Evolutionary conservation across 2,113 vertebrate species (phyloP).

Genomic region (Nothocercus nigrocapillus): DNA sequence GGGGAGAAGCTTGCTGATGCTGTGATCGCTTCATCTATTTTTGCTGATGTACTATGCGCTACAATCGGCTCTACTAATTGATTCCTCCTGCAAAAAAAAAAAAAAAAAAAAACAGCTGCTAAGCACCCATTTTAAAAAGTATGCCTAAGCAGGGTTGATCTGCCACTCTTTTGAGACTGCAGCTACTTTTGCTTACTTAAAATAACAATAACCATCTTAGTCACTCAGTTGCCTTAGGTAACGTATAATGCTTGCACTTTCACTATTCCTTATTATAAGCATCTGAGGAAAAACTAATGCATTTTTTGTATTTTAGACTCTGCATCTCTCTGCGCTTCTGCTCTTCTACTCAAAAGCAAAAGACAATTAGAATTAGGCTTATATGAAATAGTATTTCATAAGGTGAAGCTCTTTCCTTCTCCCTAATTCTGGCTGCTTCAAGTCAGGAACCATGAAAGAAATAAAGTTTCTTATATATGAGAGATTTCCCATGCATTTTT

Average conservation of each 20-base stretch:
- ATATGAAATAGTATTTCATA: not conserved
- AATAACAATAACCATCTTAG: slow-evolving; percentile 50
- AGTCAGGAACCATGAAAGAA: not conserved
- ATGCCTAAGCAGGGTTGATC: slow-evolving; percentile 26
- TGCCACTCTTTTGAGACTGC: slow-evolving; percentile 24
- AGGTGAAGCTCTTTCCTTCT: not conserved
- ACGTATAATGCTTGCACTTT: not conserved
- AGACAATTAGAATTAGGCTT: not conserved
- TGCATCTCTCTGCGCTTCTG: not conserved
- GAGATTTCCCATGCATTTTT: not conserved
- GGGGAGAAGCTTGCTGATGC: slow-evolving; percentile 16
- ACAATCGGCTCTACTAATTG: slow-evolving; percentile 29
- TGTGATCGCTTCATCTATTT: slow-evolving; percentile 36
- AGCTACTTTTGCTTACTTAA: slow-evolving; percentile 56
- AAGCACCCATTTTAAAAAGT: slow-evolving; percentile 11
- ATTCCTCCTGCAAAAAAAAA: slow-evolving; percentile 61
- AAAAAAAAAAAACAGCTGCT: not conserved
- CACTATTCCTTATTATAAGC: not conserved
- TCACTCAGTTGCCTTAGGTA: slow-evolving; percentile 35
- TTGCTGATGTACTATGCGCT: slow-evolving; percentile 45
- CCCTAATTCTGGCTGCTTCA: not conserved
- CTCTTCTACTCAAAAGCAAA: not conserved
- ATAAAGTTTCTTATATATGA: not conserved
- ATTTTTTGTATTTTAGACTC: not conserved
- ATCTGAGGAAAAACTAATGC: not conserved